Evolutionary conservation across 2,113 vertebrate species (phyloP).

Genomic region (Vimba vimba): DNA sequence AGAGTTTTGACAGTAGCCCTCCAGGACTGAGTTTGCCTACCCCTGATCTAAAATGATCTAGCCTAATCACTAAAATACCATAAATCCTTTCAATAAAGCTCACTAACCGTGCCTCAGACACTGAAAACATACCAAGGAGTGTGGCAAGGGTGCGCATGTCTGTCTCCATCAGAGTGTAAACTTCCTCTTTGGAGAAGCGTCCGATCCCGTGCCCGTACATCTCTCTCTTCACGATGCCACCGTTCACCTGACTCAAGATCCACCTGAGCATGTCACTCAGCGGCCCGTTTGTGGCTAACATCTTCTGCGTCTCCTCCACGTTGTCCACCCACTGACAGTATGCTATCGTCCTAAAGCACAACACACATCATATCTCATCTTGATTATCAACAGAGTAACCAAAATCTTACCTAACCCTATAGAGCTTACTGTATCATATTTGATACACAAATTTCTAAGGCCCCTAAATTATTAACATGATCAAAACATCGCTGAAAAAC

Average conservation of each 20-base stretch:
- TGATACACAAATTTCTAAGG: too few relatives aligned
- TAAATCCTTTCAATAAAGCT: not conserved
- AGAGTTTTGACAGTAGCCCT: too few relatives aligned
- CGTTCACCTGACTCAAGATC: conserved; percentile 94
- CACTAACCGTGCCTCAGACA: too few relatives aligned
- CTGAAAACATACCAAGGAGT: conserved; percentile 80
- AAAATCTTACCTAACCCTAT: too few relatives aligned
- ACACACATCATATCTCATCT: conserved; percentile 10
- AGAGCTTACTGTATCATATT: too few relatives aligned
- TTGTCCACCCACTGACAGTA: conserved; percentile 99
- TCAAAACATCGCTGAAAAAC: too few relatives aligned
- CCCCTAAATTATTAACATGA: too few relatives aligned
- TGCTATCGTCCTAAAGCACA: conserved; percentile 86
- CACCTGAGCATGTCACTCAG: conserved; percentile 93
- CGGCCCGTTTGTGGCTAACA: conserved; percentile 92
- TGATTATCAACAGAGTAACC: not conserved
- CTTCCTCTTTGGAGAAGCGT: conserved; percentile 93
- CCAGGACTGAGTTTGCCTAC: too few relatives aligned
- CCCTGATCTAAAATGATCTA: too few relatives aligned
- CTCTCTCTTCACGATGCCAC: conserved; percentile 92
- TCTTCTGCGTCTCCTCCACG: conserved; percentile 93
- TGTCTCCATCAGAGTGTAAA: conserved; percentile 96
- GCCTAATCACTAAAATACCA: not conserved
- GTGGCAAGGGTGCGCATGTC: conserved; percentile 95
- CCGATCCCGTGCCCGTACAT: conserved; percentile 98